Percentiles rank a stretch among this genome's conserved stretches.
phyloP scores from a whole-genome alignment of 2,113 vertebrate genomes.

The Polypterus senegalus region DNA sequence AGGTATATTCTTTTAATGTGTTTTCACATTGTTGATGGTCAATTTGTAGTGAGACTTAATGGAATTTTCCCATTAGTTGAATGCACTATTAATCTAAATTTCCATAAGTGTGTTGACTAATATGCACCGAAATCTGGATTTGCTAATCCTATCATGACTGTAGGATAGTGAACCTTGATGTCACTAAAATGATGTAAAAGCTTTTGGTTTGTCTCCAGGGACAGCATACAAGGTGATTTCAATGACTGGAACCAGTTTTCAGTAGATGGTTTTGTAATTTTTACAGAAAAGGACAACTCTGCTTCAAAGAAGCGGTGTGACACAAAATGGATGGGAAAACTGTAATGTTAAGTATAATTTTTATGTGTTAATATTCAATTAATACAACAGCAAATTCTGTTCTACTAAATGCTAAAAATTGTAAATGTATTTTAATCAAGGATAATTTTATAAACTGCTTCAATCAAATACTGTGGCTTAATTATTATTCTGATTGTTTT shows the following conservation, averaged over 20 bases:
- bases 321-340: too few relatives aligned
- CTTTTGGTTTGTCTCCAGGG: not conserved
- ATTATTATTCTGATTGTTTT: too few relatives aligned
- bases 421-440: too few relatives aligned
- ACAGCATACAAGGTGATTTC: slow-evolving; percentile 7
- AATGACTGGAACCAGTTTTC: slow-evolving; percentile 6
- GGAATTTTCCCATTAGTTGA: slow-evolving; percentile 4
- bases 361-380: too few relatives aligned
- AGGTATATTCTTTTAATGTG: slow-evolving; percentile 3
- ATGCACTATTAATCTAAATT: slow-evolving; percentile 3
- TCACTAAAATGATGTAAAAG: slow-evolving; percentile 6
- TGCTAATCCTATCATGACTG: slow-evolving; percentile 1
- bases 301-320: not conserved
- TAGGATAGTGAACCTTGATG: slow-evolving; percentile 6
- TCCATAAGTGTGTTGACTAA: slow-evolving; percentile 11
- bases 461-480: too few relatives aligned
- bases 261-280: slow-evolving; percentile 11
- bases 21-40: slow-evolving; percentile 10
- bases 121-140: slow-evolving; percentile 6
- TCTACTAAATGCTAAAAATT: too few relatives aligned
- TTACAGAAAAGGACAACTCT: slow-evolving; percentile 6
- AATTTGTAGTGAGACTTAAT: not conserved
- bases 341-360: too few relatives aligned
- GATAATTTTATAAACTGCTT: too few relatives aligned
- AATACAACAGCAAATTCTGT: too few relatives aligned